These are phyloP conservation scores for Macrophya alboannulata DNA, from an alignment of 2,888 invertebrate species.

Conservation along the genomic window DNA sequence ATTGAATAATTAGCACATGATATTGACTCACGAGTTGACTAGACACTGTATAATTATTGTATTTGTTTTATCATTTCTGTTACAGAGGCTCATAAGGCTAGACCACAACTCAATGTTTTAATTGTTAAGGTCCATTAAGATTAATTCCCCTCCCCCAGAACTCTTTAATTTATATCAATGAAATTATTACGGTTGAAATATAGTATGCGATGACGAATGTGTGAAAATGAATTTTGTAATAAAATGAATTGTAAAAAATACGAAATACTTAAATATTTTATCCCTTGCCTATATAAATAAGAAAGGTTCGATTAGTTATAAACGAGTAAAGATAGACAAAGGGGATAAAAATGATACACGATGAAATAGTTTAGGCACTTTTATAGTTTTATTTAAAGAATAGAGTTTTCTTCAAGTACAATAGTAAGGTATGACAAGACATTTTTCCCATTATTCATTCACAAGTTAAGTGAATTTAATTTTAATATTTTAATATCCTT, in stretches of 20 bases:
- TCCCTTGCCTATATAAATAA: neutral
- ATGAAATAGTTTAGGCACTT: constrained; percentile 72
- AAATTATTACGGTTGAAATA: constrained; percentile 67
- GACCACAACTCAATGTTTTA: constrained; percentile 63
- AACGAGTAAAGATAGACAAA: neutral
- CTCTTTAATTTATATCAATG: constrained; percentile 71
- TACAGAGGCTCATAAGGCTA: constrained; percentile 74
- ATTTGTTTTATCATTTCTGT: constrained; percentile 60
- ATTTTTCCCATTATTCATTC: constrained; percentile 61
- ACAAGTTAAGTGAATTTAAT: constrained; percentile 9
- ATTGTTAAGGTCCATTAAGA: constrained; percentile 67
- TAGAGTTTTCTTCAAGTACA: constrained; percentile 70
- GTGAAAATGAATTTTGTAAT: constrained; percentile 69
- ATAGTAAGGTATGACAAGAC: constrained; percentile 68
- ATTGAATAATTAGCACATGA: neutral
- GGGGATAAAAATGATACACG: neutral
- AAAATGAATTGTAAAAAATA: constrained; percentile 62
- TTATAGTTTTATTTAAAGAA: constrained; percentile 77
- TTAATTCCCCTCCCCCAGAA: constrained; percentile 65
- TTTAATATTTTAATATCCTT: constrained; percentile 49
- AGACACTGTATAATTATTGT: neutral
- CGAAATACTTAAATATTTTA: neutral
- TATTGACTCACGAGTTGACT: neutral
- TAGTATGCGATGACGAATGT: constrained; percentile 64
- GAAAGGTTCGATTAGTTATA: neutral